Base-by-base conservation (phyloP, 2,797 vertebrate genomes). In the Allobates femoralis region DNA sequence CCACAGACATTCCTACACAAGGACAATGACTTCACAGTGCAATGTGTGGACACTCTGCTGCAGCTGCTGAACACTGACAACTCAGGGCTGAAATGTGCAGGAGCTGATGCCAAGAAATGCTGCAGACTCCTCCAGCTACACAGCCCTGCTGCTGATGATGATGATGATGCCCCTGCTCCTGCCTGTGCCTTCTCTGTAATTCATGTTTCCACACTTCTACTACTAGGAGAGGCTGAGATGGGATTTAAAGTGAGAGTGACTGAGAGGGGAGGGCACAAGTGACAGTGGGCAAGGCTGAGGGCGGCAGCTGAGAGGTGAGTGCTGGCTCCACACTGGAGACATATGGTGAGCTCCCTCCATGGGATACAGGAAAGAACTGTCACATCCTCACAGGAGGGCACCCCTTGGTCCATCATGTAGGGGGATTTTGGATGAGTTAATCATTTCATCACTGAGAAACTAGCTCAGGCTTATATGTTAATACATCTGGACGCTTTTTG, bases 211-310 rank as follows among this genome's bases (percentile, higher is more conserved):
- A 66, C 66, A 87, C 66, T 87, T 87, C 51, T 84, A 80, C 82
- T 84, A 80, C 82, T 84, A 78, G 11, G 21, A 62, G 55, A 79
- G 58, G 56, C 74, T 37, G 41, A 50, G 62, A 73, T 10, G 64
- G 86, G 77, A 80, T 84, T 87, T 84, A 87, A 84, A 84, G 86
- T 84, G n/a, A 46, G 85, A 77, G 85, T 82, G 76, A 79, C 51
- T 4, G 55, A 67, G 66, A 56, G 62, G 81, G 86, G 77, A 55
- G 82, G 64, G 77, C 77, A 58, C 46, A 64, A 18, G 67, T 51
- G 46, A 64, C 82, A 81, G 76, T 60, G 86, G 86, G 81, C 82
- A 69, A n/a, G 71, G 58, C 21, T 32, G 2, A 5, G 5, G 34
- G 50, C 41, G 28, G 21, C 74, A 50, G 64, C 76, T 7, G 46